Evolutionary conservation across 2,113 vertebrate species (phyloP).

Genomic region (Echinops telfairi): DNA sequence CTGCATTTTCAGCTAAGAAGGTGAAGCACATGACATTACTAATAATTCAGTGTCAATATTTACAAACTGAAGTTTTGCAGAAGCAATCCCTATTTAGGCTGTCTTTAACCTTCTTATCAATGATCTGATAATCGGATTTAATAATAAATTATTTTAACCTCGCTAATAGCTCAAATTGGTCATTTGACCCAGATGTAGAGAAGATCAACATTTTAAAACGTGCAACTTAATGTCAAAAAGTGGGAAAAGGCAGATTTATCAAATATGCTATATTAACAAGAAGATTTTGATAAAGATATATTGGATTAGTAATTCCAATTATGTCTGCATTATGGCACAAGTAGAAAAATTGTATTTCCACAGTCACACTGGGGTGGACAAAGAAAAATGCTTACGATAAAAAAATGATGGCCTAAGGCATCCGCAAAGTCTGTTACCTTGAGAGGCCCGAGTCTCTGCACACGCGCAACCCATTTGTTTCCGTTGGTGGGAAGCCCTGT

Average conservation of each 20-base stretch:
- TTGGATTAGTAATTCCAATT: not conserved
- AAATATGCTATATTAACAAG: not conserved
- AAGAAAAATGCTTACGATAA: not conserved
- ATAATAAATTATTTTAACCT: not conserved
- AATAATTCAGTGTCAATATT: conserved; percentile 39
- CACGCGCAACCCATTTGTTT: not conserved
- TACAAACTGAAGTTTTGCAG: conserved; percentile 9
- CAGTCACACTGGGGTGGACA: not conserved
- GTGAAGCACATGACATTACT: not conserved
- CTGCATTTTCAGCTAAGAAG: not conserved
- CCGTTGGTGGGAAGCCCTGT: not conserved
- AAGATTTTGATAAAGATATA: not conserved
- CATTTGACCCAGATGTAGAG: not conserved
- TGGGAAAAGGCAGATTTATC: not conserved
- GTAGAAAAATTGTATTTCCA: not conserved
- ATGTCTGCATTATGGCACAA: not conserved
- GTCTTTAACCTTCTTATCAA: not conserved
- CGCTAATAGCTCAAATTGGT: not conserved
- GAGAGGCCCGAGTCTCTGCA: not conserved
- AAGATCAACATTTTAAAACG: not conserved
- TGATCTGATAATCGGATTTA: not conserved
- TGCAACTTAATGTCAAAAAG: not conserved
- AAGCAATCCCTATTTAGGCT: not conserved
- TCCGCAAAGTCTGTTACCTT: not conserved
- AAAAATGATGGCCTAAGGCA: not conserved